phyloP scores from a whole-genome alignment of 1,140 invertebrate genomes.

The Drosophila melanica region DNA sequence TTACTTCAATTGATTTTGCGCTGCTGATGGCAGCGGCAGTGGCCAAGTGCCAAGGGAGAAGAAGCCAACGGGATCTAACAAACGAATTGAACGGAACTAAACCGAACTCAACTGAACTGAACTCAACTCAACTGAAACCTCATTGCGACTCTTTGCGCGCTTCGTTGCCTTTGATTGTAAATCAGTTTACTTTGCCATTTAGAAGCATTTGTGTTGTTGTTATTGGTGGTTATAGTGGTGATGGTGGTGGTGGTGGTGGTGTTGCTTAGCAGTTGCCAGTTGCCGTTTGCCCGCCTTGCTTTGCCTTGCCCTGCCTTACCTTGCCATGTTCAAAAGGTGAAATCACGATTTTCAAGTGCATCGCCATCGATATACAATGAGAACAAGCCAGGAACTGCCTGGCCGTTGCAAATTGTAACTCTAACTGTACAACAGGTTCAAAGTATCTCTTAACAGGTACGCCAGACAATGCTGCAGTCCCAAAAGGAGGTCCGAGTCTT shows the following conservation, averaged over 20 bases:
- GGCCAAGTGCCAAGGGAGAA: constrained; percentile 27
- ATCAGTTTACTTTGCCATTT: constrained; percentile 83
- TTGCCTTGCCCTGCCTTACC: constrained; percentile 36
- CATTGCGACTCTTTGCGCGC: constrained; percentile 75
- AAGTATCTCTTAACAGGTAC: constrained; percentile 82
- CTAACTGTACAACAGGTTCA: constrained; percentile 83
- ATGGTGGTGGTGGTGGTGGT: constrained; percentile 18
- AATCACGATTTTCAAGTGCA: constrained; percentile 83
- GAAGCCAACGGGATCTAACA: constrained; percentile 51
- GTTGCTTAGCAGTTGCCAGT: constrained; percentile 13
- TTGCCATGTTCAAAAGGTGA: constrained; percentile 75
- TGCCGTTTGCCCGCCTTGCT: constrained; percentile 36
- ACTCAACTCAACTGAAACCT: constrained; percentile 46
- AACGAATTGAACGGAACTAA: constrained; percentile 69
- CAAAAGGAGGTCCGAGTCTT: constrained; percentile 51
- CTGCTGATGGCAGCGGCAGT: constrained; percentile 66
- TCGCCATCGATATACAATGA: constrained; percentile 79
- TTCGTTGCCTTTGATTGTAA: constrained; percentile 82
- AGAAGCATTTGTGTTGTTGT: constrained; percentile 74
- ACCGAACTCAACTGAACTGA: constrained; percentile 33
- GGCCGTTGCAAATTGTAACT: constrained; percentile 79
- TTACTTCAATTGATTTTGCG: constrained; percentile 82
- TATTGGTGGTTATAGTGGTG: constrained; percentile 19
- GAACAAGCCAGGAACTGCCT: constrained; percentile 34
- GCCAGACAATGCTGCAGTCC: constrained; percentile 52